These are phyloP conservation scores for Pterostichus madidus DNA, from an alignment of 2,888 invertebrate species.

Conservation along the genomic window DNA sequence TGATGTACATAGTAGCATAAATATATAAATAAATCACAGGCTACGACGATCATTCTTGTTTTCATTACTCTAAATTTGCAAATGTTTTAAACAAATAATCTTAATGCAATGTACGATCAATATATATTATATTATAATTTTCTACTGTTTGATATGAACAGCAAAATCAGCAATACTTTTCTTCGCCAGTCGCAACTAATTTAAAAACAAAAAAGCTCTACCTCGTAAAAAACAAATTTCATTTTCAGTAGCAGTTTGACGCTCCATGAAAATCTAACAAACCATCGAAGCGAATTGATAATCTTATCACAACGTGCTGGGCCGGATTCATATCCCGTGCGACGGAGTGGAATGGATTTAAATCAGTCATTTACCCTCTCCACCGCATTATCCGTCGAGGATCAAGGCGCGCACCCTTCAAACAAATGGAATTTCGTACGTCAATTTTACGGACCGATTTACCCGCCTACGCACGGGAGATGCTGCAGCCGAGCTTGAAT, in stretches of 20 bases:
- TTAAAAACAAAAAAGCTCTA: constrained; percentile 4
- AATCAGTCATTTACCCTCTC: constrained; percentile 55
- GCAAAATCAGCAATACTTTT: too few species aligned
- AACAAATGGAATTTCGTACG: constrained; percentile 60
- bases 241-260: constrained; percentile 11
- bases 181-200: too few species aligned
- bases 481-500: constrained; percentile 9
- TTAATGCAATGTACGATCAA: too few species aligned
- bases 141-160: too few species aligned
- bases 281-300: constrained; percentile 47
- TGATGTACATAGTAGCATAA: too few species aligned
- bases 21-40: too few species aligned
- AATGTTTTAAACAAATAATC: too few species aligned
- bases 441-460: constrained; percentile 55
- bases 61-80: too few species aligned
- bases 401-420: constrained; percentile 39
- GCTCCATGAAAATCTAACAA: constrained; percentile 36
- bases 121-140: too few species aligned
- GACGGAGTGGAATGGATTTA: constrained; percentile 54
- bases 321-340: constrained; percentile 55
- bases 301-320: constrained; percentile 53
- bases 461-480: constrained; percentile 41
- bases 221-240: constrained; percentile 32
- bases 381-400: constrained; percentile 28
- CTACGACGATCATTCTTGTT: too few species aligned